A percentile compares a stretch with the other conserved stretches of the same genome.
Evolutionary conservation across 2,888 invertebrate genomes (phyloP).

Genomic region (Microplitis deprimator): DNA sequence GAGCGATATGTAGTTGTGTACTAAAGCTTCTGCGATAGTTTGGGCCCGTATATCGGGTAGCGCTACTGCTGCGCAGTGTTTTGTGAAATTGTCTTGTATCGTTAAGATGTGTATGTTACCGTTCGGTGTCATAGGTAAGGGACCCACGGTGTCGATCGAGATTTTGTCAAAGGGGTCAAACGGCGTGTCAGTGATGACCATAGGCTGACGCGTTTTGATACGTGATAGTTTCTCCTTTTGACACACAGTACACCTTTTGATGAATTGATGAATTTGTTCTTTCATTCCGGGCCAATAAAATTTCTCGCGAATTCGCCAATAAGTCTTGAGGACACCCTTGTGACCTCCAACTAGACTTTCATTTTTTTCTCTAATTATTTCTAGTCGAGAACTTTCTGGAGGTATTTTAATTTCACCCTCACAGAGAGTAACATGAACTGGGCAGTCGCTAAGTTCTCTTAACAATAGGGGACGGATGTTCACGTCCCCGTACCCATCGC

Average conservation of each 20-base stretch:
- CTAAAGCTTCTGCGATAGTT: constrained; percentile 28
- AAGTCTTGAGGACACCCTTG: constrained; percentile 49
- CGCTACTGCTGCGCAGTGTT: constrained; percentile 30
- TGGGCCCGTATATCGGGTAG: constrained; percentile 24
- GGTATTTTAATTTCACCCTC: constrained; percentile 30
- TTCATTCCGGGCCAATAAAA: constrained; percentile 3
- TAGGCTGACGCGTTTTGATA: constrained; percentile 40
- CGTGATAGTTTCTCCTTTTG: constrained; percentile 41
- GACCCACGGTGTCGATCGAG: constrained; percentile 44
- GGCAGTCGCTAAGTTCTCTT: constrained; percentile 5
- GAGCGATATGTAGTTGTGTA: background rate
- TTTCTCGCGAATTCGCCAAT: constrained; percentile 38
- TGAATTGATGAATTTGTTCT: constrained; percentile 22
- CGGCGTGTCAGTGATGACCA: constrained; percentile 45
- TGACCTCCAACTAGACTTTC: constrained; percentile 47
- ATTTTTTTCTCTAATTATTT: constrained; percentile 44
- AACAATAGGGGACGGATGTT: background rate
- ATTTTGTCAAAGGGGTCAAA: constrained; percentile 43
- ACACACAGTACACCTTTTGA: constrained; percentile 42
- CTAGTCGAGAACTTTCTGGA: background rate
- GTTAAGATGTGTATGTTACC: constrained; percentile 39
- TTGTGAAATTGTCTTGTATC: constrained; percentile 37
- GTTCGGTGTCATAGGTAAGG: constrained; percentile 28
- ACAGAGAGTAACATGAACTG: constrained; percentile 17
- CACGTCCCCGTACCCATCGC: background rate